Evolutionary conservation across 2,888 invertebrate species (phyloP).

Genomic region (Lissocephala sabroskyi): DNA sequence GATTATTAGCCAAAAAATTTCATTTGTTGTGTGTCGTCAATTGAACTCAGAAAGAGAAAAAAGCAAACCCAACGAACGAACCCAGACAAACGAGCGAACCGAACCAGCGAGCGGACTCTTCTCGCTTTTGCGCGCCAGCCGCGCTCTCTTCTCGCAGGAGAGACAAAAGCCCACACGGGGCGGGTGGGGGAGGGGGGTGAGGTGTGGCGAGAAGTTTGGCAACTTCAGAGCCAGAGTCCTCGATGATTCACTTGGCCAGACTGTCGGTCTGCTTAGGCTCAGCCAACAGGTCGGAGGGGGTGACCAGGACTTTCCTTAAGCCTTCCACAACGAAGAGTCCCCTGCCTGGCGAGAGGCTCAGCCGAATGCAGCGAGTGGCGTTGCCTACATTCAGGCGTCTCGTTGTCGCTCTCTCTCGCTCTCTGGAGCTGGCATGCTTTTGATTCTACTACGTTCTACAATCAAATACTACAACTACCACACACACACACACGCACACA

Average conservation of each 20-base stretch:
- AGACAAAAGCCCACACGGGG: too few species aligned
- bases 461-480: slow-evolving; percentile 53
- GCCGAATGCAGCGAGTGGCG: slow-evolving; percentile 6
- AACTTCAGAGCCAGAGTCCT: too few species aligned
- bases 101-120: slow-evolving; percentile 6
- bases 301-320: neutral
- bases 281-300: too few species aligned
- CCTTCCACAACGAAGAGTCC: slow-evolving; percentile 1
- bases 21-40: slow-evolving; percentile 29
- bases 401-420: neutral
- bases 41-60: slow-evolving; percentile 16
- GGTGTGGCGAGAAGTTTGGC: too few species aligned
- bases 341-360: too few species aligned
- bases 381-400: neutral
- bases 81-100: neutral
- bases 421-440: slow-evolving; percentile 12
- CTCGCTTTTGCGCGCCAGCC: too few species aligned
- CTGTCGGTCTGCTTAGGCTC: neutral
- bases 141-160: too few species aligned
- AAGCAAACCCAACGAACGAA: slow-evolving; percentile 3
- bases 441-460: slow-evolving; percentile 59
- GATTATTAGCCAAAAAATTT: slow-evolving; percentile 5
- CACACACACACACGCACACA: slow-evolving; percentile 12
- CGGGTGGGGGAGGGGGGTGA: too few species aligned
- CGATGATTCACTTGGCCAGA: too few species aligned